Base-by-base conservation (phyloP, 2,888 invertebrate genomes). In the Troglohyphantes excavatus region DNA sequence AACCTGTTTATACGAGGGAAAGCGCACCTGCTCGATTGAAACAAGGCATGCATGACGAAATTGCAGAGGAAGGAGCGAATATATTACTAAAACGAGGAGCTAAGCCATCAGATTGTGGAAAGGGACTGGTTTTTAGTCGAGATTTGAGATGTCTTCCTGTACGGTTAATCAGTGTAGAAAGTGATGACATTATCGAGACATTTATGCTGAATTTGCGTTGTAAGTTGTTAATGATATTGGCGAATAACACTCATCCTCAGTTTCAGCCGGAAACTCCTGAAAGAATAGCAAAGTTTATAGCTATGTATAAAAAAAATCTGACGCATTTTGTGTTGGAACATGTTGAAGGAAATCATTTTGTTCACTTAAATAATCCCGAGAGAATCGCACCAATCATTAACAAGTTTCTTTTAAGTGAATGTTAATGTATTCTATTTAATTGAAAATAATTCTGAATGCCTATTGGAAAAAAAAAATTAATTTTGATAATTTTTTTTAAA, bases 61-160 rank as follows among this genome's bases (percentile, higher is more conserved):
- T 91, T 0, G 96, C 96, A 0, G 95, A 94, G 87, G 94, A 95
- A 33, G 95, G 96, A 76, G 95, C 95, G 27, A 95, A 95, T 92
- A 94, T 96, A 78, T 93, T 97, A 91, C 95, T 97, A 95, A 95
- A 95, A 92, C 94, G 97, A 63, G 97, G 97, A 0, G 63, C 87
- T 19, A 83, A 70, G 23, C 93, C 93, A 3, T 93, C 94, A 0
- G 95, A 95, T 0, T 83, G 73, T 73, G 86, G 85, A 17, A 83
- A 67, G 19, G 90, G 90, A 1, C 96, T 95, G 92, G 94, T 95
- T 91, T 97, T 97, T 92, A 95, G 95, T 3, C 94, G 97, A 67
- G 97, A 97, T 93, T 95, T 96, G 1, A 94, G 96, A 91, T 94
- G 97, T n/a, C 97, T 97, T 93, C 93, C 83, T 2, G 46, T 89